Evolutionary conservation across 2,113 vertebrate species (phyloP).

Genomic region (Dasyornis broadbenti): DNA sequence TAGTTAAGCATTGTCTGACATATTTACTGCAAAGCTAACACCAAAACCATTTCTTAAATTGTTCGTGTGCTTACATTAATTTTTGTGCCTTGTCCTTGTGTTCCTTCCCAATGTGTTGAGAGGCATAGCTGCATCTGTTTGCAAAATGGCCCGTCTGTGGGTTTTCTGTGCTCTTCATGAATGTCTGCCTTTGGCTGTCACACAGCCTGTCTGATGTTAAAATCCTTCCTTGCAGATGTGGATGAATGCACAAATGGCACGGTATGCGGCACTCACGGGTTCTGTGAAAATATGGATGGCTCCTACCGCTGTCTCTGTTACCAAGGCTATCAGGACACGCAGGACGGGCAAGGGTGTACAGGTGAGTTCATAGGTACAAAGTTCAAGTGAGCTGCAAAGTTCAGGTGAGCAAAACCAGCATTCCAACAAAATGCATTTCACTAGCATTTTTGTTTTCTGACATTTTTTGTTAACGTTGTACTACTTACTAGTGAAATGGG

Average conservation of each 20-base stretch:
- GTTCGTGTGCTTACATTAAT: rapidly evolving
- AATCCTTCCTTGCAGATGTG: constrained; percentile 79
- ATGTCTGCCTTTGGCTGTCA: not conserved
- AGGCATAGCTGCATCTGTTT: not conserved
- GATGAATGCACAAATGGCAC: constrained; percentile 90
- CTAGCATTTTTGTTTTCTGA: not conserved
- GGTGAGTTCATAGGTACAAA: constrained; percentile 74
- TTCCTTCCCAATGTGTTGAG: not conserved
- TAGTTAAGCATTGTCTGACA: not conserved
- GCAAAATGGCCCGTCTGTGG: not conserved
- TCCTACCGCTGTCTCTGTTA: constrained; percentile 93
- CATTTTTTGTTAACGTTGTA: not conserved
- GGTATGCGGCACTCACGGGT: constrained; percentile 82
- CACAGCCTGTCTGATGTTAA: constrained; percentile 28
- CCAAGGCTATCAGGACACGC: constrained; percentile 86
- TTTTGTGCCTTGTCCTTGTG: not conserved
- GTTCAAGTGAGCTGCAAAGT: not conserved
- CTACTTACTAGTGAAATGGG: not conserved
- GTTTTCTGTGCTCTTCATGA: not conserved
- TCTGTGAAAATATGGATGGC: constrained; percentile 91
- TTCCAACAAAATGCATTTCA: not conserved
- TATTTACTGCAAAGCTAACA: not conserved
- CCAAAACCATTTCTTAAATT: not conserved
- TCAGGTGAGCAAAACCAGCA: not conserved
- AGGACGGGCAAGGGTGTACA: constrained; percentile 83